These are phyloP conservation scores for Lasiurus cinereus DNA, from an alignment of 2,113 vertebrate genomes.

Conservation along the genomic window DNA sequence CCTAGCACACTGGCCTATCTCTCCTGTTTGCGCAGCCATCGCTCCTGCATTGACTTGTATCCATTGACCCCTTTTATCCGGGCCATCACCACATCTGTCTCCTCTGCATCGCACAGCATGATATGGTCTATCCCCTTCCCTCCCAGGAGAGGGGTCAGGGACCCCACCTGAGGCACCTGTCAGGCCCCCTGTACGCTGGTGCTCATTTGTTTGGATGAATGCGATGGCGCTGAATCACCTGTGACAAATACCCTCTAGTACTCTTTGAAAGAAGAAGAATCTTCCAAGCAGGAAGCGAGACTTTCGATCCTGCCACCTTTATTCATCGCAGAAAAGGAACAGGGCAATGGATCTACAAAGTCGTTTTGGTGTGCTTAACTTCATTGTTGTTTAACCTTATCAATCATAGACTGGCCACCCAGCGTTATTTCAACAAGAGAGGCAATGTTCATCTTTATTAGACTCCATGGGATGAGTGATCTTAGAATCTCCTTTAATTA, in stretches of 20 bases:
- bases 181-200: background rate
- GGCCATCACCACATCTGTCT: background rate
- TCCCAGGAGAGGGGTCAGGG: background rate
- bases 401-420: background rate
- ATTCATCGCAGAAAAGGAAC: background rate
- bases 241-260: background rate
- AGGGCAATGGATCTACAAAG: background rate
- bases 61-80: background rate
- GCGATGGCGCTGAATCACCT: background rate
- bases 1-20: background rate
- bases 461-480: background rate
- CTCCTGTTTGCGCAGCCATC: background rate
- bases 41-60: background rate
- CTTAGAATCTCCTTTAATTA: background rate
- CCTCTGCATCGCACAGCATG: background rate
- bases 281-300: background rate
- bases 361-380: background rate
- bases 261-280: conserved; percentile 42
- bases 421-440: background rate
- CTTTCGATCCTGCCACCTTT: background rate
- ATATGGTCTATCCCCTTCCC: background rate
- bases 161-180: background rate
- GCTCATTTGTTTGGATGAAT: background rate
- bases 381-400: background rate
- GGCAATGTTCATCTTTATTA: background rate